Base-by-base conservation (phyloP, 2,888 invertebrate genomes). In the Argyra leucocephala region DNA sequence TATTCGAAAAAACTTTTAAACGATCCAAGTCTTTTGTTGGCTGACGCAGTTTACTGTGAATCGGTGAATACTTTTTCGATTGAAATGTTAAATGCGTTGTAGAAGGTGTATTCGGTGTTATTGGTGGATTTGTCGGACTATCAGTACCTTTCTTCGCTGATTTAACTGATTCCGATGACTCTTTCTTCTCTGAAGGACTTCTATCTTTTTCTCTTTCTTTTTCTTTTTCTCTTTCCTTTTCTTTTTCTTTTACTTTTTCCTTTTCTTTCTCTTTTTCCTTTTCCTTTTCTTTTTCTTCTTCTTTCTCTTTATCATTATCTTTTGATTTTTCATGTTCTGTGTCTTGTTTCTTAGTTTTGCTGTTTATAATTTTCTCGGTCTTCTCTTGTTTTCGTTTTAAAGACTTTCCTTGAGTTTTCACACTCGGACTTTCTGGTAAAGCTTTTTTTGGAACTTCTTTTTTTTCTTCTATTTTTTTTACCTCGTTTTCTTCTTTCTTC, bases 181-280 rank as follows among this genome's bases (percentile, higher is more conserved):
- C 26, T 21, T 22, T 61, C 66, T 62, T 63, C 66, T 15, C 58
- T 36, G 12, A 66, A 68, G 5, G 24, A n/a, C 67, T 70, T 73
- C 71, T 69, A 70, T 73, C 73, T 71, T 73, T 74, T 69, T 70
- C 73, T 70, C 67, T 57, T 21, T 64, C 57, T 63, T 70, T 72
- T 31, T 71, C 72, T 21, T 68, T 65, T 1, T 57, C 24, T 59
- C 66, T 67, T 12, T 69, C 69, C 12, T 65, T 63, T 9, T 63
- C 57, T 63, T 70, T 24, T 68, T 70, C 72, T 59, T 61, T 69
- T 59, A 23, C 22, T 63, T 22, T 64, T 62, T 67, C 65, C 57
- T 10, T 21, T 60, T n/a, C n/a, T 48, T 60, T 21, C 5, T 22
- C 21, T 24, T 60, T 15, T 6, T 2, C 18, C 21, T 26, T 22